A percentile compares a stretch with the other conserved stretches of the same genome.
Conservation (phyloP, 2,888 invertebrate species). For the Eilema griseolum region DNA sequence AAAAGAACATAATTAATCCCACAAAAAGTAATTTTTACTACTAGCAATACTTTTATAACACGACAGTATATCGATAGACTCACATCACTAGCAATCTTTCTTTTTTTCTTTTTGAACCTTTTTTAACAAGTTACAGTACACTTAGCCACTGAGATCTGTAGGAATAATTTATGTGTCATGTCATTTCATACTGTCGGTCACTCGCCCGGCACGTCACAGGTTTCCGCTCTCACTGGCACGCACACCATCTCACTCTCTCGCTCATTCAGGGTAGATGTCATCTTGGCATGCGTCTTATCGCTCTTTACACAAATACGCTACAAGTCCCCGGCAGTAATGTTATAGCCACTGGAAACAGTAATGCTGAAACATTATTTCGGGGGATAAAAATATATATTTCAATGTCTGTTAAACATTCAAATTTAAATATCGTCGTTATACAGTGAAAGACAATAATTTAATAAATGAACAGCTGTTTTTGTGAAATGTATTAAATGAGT, state of each 20-base stretch:
- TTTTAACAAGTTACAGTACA: background rate
- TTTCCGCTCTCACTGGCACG: conserved; percentile 85
- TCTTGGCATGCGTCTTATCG: conserved; percentile 58
- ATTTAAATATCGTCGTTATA: background rate
- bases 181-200: conserved; percentile 73
- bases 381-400: background rate
- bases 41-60: background rate
- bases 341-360: background rate
- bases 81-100: background rate
- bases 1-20: background rate
- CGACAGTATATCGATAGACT: background rate
- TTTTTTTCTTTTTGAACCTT: background rate
- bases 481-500: background rate
- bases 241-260: conserved; percentile 84
- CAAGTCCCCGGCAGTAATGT: conserved; percentile 11
- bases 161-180: conserved; percentile 49
- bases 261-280: conserved; percentile 75
- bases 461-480: background rate
- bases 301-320: conserved; percentile 40
- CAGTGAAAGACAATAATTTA: background rate
- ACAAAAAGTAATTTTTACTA: background rate
- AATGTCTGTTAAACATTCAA: background rate
- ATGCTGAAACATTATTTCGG: conserved; percentile 13
- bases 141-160: conserved; percentile 36
- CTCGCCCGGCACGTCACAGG: conserved; percentile 81